Evolutionary conservation across 2,888 invertebrate genomes (phyloP).

Genomic region (Drosophila aldrichi): DNA sequence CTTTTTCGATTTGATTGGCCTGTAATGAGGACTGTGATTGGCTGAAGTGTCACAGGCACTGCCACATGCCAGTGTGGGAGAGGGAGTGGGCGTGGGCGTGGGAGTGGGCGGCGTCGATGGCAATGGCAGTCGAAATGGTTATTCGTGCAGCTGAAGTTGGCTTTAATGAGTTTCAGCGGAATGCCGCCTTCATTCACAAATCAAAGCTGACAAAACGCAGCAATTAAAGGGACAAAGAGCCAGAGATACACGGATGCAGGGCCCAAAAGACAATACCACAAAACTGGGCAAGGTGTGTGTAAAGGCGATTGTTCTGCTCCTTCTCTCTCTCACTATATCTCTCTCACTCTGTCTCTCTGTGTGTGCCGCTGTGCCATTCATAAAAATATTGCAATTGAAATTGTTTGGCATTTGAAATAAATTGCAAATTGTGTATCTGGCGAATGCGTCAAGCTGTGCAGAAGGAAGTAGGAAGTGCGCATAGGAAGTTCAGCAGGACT

Average conservation of each 20-base stretch:
- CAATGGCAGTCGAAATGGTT: not conserved
- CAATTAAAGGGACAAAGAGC: constrained; percentile 32
- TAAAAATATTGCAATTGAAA: constrained; percentile 67
- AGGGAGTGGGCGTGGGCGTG: too few species aligned
- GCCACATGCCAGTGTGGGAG: constrained; percentile 18
- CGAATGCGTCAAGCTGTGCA: constrained; percentile 59
- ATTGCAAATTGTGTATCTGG: constrained; percentile 76
- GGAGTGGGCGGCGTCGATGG: constrained; percentile 1
- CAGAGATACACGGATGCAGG: constrained; percentile 1
- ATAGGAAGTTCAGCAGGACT: constrained; percentile 46
- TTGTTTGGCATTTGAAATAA: constrained; percentile 76
- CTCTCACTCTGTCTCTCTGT: not conserved
- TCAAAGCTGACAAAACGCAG: constrained; percentile 38
- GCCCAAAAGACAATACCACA: constrained; percentile 51
- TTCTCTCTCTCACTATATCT: not conserved
- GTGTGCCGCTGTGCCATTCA: constrained; percentile 68
- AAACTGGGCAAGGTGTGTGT: constrained; percentile 48
- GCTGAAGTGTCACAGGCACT: constrained; percentile 66
- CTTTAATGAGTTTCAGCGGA: constrained; percentile 31
- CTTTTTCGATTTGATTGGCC: constrained; percentile 58
- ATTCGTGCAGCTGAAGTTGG: constrained; percentile 11
- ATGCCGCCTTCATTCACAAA: constrained; percentile 23
- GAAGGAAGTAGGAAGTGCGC: constrained; percentile 74
- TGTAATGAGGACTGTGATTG: constrained; percentile 77
- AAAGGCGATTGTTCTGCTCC: constrained; percentile 8